A percentile compares a stretch with the other conserved stretches of the same genome.
phyloP scores from a whole-genome alignment of 2,888 invertebrate species.

The Cataglyphis cursor region DNA sequence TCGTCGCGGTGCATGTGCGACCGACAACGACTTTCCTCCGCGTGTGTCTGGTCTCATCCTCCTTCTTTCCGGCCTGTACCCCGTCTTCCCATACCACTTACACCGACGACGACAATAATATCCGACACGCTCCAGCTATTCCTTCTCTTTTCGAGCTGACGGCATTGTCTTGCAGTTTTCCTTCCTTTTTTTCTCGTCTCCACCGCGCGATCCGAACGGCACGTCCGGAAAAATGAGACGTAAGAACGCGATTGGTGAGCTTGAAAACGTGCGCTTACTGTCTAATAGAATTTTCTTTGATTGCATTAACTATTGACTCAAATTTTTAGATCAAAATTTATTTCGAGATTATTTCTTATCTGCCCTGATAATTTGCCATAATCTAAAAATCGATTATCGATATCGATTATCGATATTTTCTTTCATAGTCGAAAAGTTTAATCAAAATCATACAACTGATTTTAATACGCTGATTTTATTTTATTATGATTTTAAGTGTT shows the following conservation, averaged over 20 bases:
- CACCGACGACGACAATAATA: constrained; percentile 69
- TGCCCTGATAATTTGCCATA: background rate
- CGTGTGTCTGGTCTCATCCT: constrained; percentile 34
- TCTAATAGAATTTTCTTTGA: constrained; percentile 46
- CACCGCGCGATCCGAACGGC: constrained; percentile 55
- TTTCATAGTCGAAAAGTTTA: background rate
- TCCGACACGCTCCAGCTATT: constrained; percentile 70
- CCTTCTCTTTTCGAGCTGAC: constrained; percentile 67
- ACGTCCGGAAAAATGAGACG: constrained; percentile 61
- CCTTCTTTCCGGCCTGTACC: constrained; percentile 18
- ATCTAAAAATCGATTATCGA: too few relatives aligned
- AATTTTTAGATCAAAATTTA: background rate
- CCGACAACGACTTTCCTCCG: constrained; percentile 55
- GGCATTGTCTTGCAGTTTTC: constrained; percentile 52
- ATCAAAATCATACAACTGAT: background rate
- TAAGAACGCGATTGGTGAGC: constrained; percentile 53
- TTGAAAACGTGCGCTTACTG: constrained; percentile 29
- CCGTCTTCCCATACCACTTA: constrained; percentile 27
- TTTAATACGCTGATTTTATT: background rate
- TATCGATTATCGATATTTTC: background rate
- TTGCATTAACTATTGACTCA: background rate
- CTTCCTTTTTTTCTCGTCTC: background rate
- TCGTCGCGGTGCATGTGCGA: constrained; percentile 74
- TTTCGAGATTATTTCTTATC: background rate
- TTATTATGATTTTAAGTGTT: background rate